Evolutionary conservation across 1,140 invertebrate genomes (phyloP).

Genomic region (Drosophila ercepeae): DNA sequence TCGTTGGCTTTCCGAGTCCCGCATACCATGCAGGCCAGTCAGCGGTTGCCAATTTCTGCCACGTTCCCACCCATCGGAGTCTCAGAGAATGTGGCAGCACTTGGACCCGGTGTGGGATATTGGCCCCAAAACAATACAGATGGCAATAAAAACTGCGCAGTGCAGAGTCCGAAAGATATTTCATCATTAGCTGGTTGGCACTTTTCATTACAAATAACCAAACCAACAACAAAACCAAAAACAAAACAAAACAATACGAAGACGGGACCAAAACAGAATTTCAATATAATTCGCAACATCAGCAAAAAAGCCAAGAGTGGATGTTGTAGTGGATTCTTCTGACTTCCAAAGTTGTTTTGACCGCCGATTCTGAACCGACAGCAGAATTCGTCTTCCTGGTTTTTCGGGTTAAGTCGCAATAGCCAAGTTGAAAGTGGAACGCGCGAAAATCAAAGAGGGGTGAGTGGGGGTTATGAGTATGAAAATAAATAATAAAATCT

Average conservation of each 20-base stretch:
- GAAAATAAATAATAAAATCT: too few relatives aligned
- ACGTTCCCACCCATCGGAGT: conserved; percentile 40
- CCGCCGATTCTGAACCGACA: conserved; percentile 1
- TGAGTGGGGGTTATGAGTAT: not conserved
- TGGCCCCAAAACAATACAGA: conserved; percentile 45
- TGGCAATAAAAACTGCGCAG: conserved; percentile 57
- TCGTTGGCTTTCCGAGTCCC: conserved; percentile 21
- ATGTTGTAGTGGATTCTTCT: too few relatives aligned
- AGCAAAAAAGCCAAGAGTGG: conserved; percentile 26
- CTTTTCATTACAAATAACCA: conserved; percentile 65
- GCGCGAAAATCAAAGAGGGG: conserved; percentile 16
- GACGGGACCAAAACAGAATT: conserved; percentile 57
- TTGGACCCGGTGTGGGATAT: conserved; percentile 43
- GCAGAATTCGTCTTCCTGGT: conserved; percentile 29
- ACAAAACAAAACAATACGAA: conserved; percentile 30
- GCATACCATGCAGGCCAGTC: conserved; percentile 14
- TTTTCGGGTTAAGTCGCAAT: conserved; percentile 74
- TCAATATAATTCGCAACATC: conserved; percentile 78
- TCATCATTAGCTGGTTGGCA: conserved; percentile 73
- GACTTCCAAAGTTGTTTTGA: conserved; percentile 64
- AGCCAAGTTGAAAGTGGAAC: conserved; percentile 78
- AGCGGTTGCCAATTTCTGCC: conserved; percentile 57
- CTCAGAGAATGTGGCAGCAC: too few relatives aligned
- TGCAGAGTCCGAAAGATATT: conserved; percentile 67
- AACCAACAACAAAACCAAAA: too few relatives aligned